Evolutionary conservation across 2,888 invertebrate species (phyloP), one percentile per base, ranked within the genome.

Genomic region (Chymomyza caudatula): DNA sequence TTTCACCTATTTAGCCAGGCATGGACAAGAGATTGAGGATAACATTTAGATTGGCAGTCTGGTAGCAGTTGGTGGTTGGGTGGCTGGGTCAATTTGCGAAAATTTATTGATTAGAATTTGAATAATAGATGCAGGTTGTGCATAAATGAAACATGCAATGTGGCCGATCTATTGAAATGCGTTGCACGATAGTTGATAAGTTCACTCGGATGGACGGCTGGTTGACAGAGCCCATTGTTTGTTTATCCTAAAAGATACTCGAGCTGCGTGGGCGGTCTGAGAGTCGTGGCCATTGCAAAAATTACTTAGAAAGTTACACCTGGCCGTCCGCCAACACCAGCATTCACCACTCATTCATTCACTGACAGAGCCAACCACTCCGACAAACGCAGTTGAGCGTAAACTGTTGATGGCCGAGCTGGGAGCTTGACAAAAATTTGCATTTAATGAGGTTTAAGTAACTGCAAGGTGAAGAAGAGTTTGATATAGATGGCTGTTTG

Each of bases 361-460:
- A 65, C 13, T 43, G 43, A 6, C 11, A 13, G n/a, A 43, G 70
- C 71, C 68, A 74, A 77, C 79, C 79, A 76, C 76, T 82, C 62
- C 76, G 77, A 15, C 77, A 73, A 74, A 80, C 67, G 68, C 80
- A 83, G 57, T 65, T 69, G 60, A 69, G 80, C 68, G 80, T 74
- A 65, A 83, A 77, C 78, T 67, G 77, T 71, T 76, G 83, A 79
- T 77, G 80, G 58, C 62, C 52, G 53, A 17, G 61, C 29, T 54
- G 42, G 20, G 4, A 29, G 2, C 67, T 72, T 68, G 67, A 67
- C 66, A 54, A 29, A 77, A 84, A 84, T 82, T 82, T 82, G 73
- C 81, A 82, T 82, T 81, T 82, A 81, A 82, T 82, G 82, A 84
- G 79, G 74, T 78, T 76, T 75, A 75, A 75, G 73, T 67, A 72